phyloP scores from a whole-genome alignment of 1,140 invertebrate species.

The Trachelipus rathkii region DNA sequence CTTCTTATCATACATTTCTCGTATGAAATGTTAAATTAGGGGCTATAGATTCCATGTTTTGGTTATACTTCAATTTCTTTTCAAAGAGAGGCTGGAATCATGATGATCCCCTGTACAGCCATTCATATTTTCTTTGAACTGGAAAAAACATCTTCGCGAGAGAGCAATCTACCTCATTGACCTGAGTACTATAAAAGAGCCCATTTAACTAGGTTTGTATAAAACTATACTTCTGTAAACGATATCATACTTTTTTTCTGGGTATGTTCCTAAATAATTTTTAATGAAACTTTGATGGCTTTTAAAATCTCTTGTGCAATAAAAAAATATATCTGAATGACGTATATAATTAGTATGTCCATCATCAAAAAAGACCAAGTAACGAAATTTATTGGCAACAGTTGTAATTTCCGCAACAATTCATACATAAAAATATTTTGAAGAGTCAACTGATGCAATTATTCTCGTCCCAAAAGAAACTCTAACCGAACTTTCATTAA shows the following conservation, averaged over 20 bases:
- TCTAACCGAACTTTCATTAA: conserved; percentile 59
- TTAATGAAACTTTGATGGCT: conserved; percentile 79
- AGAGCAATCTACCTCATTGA: no score
- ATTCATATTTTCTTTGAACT: conserved; percentile 71
- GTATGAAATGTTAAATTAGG: conserved; percentile 28
- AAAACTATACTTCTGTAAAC: conserved; percentile 69
- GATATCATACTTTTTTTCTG: conserved; percentile 88
- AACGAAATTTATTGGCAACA: conserved; percentile 70
- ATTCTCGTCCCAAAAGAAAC: no score
- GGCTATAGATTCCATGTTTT: conserved; percentile 34
- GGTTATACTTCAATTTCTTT: no score
- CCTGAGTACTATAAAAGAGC: no score
- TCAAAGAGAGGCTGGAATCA: no score
- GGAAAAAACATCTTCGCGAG: conserved; percentile 81
- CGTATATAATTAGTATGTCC: conserved; percentile 85
- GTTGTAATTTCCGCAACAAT: conserved; percentile 82
- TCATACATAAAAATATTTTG: no score
- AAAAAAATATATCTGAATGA: conserved; percentile 64
- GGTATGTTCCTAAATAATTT: conserved; percentile 77
- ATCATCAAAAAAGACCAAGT: conserved; percentile 94
- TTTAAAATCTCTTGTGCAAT: conserved; percentile 66
- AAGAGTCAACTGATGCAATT: no score
- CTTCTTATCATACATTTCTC: neutral
- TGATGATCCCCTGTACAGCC: conserved; percentile 91
- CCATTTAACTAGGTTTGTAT: conserved; percentile 82